These are phyloP conservation scores for Pollenia amentaria DNA, from an alignment of 2,888 invertebrate genomes.

Conservation along the genomic window DNA sequence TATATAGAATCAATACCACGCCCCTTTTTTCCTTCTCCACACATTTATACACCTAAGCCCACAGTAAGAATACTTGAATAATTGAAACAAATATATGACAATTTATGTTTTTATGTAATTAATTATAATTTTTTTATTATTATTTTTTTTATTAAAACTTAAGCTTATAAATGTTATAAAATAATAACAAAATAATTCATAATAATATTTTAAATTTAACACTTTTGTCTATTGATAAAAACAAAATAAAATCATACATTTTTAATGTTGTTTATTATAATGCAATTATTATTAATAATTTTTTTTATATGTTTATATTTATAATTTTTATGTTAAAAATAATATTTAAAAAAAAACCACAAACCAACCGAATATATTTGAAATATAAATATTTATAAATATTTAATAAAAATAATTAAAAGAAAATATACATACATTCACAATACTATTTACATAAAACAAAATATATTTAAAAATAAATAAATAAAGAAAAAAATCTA, in stretches of 20 bases:
- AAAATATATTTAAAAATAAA: constrained; percentile 50
- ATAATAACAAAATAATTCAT: constrained; percentile 34
- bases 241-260: constrained; percentile 53
- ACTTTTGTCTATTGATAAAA: constrained; percentile 64
- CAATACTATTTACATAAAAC: constrained; percentile 65
- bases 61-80: constrained; percentile 47
- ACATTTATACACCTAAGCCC: constrained; percentile 58
- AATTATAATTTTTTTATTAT: constrained; percentile 54
- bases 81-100: constrained; percentile 49
- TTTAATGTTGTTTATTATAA: constrained; percentile 66
- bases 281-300: constrained; percentile 55
- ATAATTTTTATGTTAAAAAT: constrained; percentile 61
- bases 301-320: constrained; percentile 56
- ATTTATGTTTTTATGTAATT: constrained; percentile 62
- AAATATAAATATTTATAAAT: constrained; percentile 70
- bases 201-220: constrained; percentile 54
- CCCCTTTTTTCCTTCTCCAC: constrained; percentile 38
- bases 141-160: constrained; percentile 53
- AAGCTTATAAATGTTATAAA: constrained; percentile 71
- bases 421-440: constrained; percentile 69
- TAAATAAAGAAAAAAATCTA: constrained; percentile 11
- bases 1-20: constrained; percentile 43
- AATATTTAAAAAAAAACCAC: constrained; percentile 27
- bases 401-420: constrained; percentile 52
- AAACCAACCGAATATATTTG: constrained; percentile 66